Base-by-base conservation (phyloP, 2,113 vertebrate species). In the Cromileptes altivelis region DNA sequence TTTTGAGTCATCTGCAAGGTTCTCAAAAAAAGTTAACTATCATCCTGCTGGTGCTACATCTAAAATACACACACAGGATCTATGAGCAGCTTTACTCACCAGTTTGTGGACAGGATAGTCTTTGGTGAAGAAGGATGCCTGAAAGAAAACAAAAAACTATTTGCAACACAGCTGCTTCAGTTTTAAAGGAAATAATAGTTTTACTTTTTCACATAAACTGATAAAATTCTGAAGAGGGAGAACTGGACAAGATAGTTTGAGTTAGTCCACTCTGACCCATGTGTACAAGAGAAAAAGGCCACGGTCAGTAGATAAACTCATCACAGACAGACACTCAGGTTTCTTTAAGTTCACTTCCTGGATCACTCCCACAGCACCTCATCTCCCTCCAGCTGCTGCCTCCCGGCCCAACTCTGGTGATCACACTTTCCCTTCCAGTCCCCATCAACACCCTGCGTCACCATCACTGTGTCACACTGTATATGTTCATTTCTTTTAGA, bases 301-400 rank as follows among this genome's bases (percentile, higher is more conserved):
- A 18, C 21, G 55, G 33, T 56, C 30, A 45, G 23, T 19, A 19
- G 56, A 69, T 74, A 21, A 69, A 47, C 17, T 52, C 12, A 1
- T 49, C 68, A 64, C 1, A 6, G 57, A 63, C 47, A 23, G 33
- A 45, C 68, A 6, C 25, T 80, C 70, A 30, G 65, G 68, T n/a
- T 45, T 21, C 65, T 57, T 9, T 17, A 52, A 57, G 45, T 76
- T 47, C 2, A 60, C 78, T 78, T 81, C 80, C 74, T 81, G 81
- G 53, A 68, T 90, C 40, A 58, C 62, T 55, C 67, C 73, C 78
- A 70, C 57, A 77, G 63, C 25, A 11, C 83, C 79, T 86, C 78
- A 55, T 86, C 50, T 72, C 70, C 61, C 79, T 80, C 80, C 81
- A 78, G 78, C 82, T 84, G 82, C 72, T 56, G 74, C 57, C 47